phyloP scores from a whole-genome alignment of 1,140 invertebrate species.

The Andricus grossulariae region DNA sequence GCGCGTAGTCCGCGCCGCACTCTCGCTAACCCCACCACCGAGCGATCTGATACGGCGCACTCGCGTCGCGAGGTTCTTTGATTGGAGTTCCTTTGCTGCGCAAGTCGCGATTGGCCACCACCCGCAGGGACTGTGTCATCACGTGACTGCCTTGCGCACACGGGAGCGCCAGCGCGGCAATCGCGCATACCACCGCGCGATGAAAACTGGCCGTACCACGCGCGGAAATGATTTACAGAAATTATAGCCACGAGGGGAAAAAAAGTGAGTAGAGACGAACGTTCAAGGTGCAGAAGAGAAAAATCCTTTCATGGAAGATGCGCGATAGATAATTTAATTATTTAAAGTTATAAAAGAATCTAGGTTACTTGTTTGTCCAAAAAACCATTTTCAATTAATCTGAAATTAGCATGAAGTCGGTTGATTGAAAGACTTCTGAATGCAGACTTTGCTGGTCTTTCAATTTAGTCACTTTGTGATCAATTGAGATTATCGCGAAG shows the following conservation, averaged over 20 bases:
- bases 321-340: no score
- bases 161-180: slow-evolving; percentile 48
- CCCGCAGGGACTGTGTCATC: slow-evolving; percentile 47
- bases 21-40: slow-evolving; percentile 61
- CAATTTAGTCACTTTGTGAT: no score
- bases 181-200: background rate
- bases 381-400: no score
- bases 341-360: no score
- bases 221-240: slow-evolving; percentile 52
- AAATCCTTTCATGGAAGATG: background rate
- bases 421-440: no score
- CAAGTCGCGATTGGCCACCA: slow-evolving; percentile 51
- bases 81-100: slow-evolving; percentile 42
- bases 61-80: slow-evolving; percentile 19
- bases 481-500: no score
- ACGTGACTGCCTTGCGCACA: slow-evolving; percentile 51
- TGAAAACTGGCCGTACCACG: slow-evolving; percentile 57
- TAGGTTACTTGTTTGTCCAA: no score
- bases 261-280: background rate
- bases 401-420: no score
- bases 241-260: background rate
- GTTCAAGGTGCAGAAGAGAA: background rate
- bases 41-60: background rate
- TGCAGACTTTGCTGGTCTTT: no score
- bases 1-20: slow-evolving; percentile 65